These are phyloP conservation scores for Keiferia lycopersicella DNA, from an alignment of 2,888 invertebrate species.

Conservation along the genomic window DNA sequence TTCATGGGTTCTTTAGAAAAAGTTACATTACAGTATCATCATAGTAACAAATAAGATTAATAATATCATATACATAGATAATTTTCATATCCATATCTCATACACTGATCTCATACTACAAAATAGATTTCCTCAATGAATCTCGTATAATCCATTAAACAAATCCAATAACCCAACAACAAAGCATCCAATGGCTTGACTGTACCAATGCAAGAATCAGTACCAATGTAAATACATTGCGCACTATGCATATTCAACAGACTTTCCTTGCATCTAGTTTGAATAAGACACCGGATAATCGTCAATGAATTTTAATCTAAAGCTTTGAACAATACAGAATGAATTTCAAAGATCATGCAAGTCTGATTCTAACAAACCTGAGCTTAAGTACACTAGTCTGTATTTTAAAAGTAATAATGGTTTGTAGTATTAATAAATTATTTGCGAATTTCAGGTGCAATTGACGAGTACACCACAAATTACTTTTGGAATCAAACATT, in stretches of 20 bases:
- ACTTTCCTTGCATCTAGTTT: slow-evolving; percentile 2
- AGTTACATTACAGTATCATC: too few species aligned
- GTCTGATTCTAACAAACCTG: background rate
- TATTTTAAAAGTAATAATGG: background rate
- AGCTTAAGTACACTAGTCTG: background rate
- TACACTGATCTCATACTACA: too few species aligned
- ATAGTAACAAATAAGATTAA: too few species aligned
- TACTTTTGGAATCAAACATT: slow-evolving; percentile 94
- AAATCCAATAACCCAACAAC: too few species aligned
- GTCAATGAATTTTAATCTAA: slow-evolving; percentile 7
- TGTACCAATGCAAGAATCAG: background rate
- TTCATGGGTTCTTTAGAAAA: too few species aligned
- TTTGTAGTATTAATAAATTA: background rate
- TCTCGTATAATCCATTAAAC: too few species aligned
- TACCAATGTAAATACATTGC: slow-evolving; percentile 1
- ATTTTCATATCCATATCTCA: too few species aligned
- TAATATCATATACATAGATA: too few species aligned
- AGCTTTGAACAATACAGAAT: background rate
- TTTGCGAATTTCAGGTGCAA: slow-evolving; percentile 58
- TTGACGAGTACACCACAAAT: slow-evolving; percentile 67
- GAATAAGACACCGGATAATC: background rate
- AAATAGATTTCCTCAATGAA: too few species aligned
- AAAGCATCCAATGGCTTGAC: too few species aligned
- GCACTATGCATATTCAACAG: slow-evolving; percentile 1
- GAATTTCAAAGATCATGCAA: background rate